Conservation (phyloP, 2,888 invertebrate genomes). For the Chloromyia formosa region DNA sequence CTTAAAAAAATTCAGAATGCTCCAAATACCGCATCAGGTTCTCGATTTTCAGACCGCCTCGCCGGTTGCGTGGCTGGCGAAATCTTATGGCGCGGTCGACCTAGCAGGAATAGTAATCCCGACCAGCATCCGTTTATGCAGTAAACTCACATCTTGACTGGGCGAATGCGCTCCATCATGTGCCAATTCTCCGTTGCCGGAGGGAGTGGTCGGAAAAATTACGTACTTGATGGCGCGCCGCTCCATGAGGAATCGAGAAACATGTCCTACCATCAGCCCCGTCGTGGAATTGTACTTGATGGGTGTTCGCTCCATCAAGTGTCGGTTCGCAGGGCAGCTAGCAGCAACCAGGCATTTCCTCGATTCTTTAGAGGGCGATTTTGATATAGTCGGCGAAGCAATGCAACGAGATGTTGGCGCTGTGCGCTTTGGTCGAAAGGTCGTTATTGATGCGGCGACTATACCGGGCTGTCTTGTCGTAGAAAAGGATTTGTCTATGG, state of each 20-base stretch:
- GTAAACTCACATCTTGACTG: slow-evolving; percentile 46
- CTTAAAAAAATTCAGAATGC: slow-evolving; percentile 51
- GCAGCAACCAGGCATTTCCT: slow-evolving; percentile 48
- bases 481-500: slow-evolving; percentile 50
- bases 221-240: slow-evolving; percentile 58
- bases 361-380: slow-evolving; percentile 55
- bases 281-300: slow-evolving; percentile 58
- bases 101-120: slow-evolving; percentile 48
- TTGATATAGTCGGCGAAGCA: slow-evolving; percentile 57
- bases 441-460: slow-evolving; percentile 56
- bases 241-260: slow-evolving; percentile 61
- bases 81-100: slow-evolving; percentile 49
- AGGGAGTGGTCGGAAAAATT: slow-evolving; percentile 50
- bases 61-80: slow-evolving; percentile 36
- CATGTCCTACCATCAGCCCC: slow-evolving; percentile 59
- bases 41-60: slow-evolving; percentile 41
- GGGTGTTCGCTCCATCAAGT: slow-evolving; percentile 58
- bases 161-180: slow-evolving; percentile 54
- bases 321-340: slow-evolving; percentile 49
- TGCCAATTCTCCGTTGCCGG: slow-evolving; percentile 42
- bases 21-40: slow-evolving; percentile 52
- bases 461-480: slow-evolving; percentile 58
- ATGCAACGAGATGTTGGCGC: slow-evolving; percentile 57
- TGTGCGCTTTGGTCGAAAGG: slow-evolving; percentile 56
- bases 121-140: slow-evolving; percentile 49